Conservation (phyloP, 1,140 invertebrate species). For the Ceratina japonica region DNA sequence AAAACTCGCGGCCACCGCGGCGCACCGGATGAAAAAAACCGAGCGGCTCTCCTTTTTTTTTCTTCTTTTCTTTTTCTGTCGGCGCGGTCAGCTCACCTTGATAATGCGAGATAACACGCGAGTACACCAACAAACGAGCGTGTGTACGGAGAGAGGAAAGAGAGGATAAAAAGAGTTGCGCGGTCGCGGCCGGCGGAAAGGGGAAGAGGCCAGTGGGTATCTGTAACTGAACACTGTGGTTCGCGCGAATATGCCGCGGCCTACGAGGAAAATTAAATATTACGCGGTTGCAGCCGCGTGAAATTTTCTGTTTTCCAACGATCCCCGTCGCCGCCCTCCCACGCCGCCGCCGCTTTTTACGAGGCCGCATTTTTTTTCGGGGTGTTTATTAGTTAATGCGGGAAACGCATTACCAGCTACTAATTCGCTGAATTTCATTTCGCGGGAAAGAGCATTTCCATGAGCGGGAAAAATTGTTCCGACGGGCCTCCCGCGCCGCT, state of each 20-base stretch:
- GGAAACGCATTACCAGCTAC: not conserved
- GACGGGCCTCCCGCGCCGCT: too few species aligned
- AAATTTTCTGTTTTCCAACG: constrained; percentile 7
- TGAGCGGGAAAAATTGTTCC: not conserved
- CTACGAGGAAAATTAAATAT: constrained; percentile 59
- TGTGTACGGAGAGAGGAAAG: constrained; percentile 15
- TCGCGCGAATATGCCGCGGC: constrained; percentile 22
- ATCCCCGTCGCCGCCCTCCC: too few species aligned
- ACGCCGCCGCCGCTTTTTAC: too few species aligned
- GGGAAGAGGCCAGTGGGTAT: constrained; percentile 55
- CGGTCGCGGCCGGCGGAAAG: constrained; percentile 11
- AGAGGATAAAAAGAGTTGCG: constrained; percentile 33
- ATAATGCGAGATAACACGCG: constrained; percentile 68
- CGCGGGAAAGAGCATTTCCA: too few species aligned
- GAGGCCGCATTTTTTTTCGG: not conserved
- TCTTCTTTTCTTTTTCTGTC: constrained; percentile 7
- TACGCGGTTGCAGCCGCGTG: not conserved
- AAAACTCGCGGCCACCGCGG: constrained; percentile 3
- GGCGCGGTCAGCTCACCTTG: constrained; percentile 63
- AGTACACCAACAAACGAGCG: constrained; percentile 49
- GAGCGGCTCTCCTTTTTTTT: constrained; percentile 20
- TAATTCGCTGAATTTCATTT: not conserved
- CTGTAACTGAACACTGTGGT: constrained; percentile 56
- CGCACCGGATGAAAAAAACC: constrained; percentile 56
- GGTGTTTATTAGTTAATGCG: not conserved